Evolutionary conservation across 2,888 invertebrate genomes (phyloP), one percentile per base, ranked within the genome.

Genomic region (Cerceris rybyensis): DNA sequence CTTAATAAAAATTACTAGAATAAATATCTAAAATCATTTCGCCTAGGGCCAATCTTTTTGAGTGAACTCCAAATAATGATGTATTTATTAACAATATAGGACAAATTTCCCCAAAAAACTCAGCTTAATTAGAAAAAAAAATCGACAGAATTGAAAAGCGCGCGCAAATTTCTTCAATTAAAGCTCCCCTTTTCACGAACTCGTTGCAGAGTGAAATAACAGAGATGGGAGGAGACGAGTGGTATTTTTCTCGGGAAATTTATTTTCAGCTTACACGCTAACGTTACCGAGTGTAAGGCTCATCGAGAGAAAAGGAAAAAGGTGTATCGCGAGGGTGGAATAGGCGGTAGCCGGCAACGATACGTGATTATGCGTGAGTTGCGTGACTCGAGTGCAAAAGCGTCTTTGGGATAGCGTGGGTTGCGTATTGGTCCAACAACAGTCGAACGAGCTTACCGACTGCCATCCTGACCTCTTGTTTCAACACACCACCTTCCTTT

Each of bases 321-420:
- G 66, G 17, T 42, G 57, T 46, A 78, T 77, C 79, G 75, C 55
- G 58, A 60, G 60, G 75, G 71, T 66, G 75, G 80, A 77, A 79
- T 83, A 81, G 81, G 70, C 80, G 80, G 83, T 82, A 84, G 85
- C 81, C 78, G 57, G 71, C 58, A 59, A 83, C 70, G 72, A 79
- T 73, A 70, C 79, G 73, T 82, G 87, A 89, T 89, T 89, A 87
- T 87, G 86, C 88, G 87, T 77, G 68, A 76, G 69, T 49, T 76
- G 82, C 88, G 88, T 87, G 89, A 67, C 68, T 13, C 73, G 87
- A 80, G 77, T 89, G 74, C 71, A 42, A 67, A 84, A 83, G 52
- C 70, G 65, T 64, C 70, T 70, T 39, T 55, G 63, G 68, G 70
- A 78, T 75, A 70, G 75, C 74, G 79, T 74, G 60, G 28, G 28